Conservation (phyloP, 2,888 invertebrate genomes). For the Scaptomyza caliginosa region DNA sequence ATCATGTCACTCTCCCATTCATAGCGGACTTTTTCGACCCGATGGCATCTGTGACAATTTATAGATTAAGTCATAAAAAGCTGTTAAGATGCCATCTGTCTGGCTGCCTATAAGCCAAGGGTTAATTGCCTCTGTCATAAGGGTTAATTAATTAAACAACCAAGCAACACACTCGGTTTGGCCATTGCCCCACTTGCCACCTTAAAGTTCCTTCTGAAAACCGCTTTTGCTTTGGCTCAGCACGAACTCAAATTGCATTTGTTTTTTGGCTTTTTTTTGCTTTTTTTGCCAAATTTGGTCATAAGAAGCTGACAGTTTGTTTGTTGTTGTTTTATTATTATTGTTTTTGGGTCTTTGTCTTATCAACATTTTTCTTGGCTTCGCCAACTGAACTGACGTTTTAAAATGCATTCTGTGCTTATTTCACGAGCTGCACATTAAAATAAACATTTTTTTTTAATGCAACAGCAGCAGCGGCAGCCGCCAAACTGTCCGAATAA, state of each 20-base stretch:
- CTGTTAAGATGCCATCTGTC: too few species aligned
- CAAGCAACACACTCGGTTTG: conserved; percentile 11
- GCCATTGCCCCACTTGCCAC: conserved; percentile 25
- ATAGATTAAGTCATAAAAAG: too few species aligned
- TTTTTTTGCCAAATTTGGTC: conserved; percentile 55
- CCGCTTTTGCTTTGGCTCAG: conserved; percentile 24
- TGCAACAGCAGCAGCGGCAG: conserved; percentile 26
- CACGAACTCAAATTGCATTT: conserved; percentile 58
- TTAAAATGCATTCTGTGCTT: conserved; percentile 67
- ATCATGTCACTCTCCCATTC: conserved; percentile 71
- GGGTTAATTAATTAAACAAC: conserved; percentile 53
- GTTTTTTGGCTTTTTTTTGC: conserved; percentile 48
- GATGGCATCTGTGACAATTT: background rate
- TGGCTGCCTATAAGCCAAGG: conserved; percentile 28
- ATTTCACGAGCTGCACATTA: conserved; percentile 46
- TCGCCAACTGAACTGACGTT: conserved; percentile 51
- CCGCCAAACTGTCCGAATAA: conserved; percentile 58
- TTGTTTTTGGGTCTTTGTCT: conserved; percentile 30
- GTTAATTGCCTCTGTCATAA: conserved; percentile 53
- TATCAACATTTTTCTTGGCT: conserved; percentile 22
- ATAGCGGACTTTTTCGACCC: conserved; percentile 51
- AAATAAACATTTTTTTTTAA: conserved; percentile 56
- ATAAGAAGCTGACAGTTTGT: conserved; percentile 39
- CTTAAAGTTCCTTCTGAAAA: background rate
- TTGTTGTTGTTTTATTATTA: conserved; percentile 31